Conservation (phyloP, 2,888 invertebrate genomes). For the Cetonia aurata region DNA sequence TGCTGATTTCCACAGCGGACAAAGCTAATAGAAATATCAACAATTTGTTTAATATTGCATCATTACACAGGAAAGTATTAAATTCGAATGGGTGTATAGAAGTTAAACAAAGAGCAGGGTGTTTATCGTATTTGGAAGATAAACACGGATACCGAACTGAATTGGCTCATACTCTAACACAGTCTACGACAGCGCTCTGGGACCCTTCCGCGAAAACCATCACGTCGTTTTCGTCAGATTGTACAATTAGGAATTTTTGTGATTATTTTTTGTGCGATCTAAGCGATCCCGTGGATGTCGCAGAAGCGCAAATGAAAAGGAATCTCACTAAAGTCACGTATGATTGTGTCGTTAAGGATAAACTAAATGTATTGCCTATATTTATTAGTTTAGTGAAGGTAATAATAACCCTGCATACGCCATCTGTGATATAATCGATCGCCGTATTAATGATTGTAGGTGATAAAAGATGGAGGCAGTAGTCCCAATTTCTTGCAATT, state of each 20-base stretch:
- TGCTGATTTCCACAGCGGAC: too few species aligned
- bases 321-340: conserved; percentile 78
- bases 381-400: conserved; percentile 80
- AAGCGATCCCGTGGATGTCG: conserved; percentile 60
- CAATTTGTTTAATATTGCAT: too few species aligned
- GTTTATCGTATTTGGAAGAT: conserved; percentile 88
- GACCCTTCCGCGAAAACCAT: conserved; percentile 75
- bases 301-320: conserved; percentile 71
- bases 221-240: conserved; percentile 82
- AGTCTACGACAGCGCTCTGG: conserved; percentile 79
- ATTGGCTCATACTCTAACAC: conserved; percentile 83
- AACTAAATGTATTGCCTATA: conserved; percentile 79
- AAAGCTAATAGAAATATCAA: too few species aligned
- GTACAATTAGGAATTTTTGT: conserved; percentile 77
- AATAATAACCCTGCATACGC: conserved; percentile 46
- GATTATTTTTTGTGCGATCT: conserved; percentile 72
- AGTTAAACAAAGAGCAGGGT: conserved; percentile 91
- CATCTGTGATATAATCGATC: background rate
- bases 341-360: conserved; percentile 85
- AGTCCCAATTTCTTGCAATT: conserved; percentile 72
- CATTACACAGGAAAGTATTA: conserved; percentile 78
- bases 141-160: conserved; percentile 84
- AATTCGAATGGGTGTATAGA: conserved; percentile 79
- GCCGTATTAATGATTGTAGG: conserved; percentile 51
- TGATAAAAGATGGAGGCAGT: conserved; percentile 57